Base-by-base conservation (phyloP, 2,888 invertebrate species). In the Arge pagana region DNA sequence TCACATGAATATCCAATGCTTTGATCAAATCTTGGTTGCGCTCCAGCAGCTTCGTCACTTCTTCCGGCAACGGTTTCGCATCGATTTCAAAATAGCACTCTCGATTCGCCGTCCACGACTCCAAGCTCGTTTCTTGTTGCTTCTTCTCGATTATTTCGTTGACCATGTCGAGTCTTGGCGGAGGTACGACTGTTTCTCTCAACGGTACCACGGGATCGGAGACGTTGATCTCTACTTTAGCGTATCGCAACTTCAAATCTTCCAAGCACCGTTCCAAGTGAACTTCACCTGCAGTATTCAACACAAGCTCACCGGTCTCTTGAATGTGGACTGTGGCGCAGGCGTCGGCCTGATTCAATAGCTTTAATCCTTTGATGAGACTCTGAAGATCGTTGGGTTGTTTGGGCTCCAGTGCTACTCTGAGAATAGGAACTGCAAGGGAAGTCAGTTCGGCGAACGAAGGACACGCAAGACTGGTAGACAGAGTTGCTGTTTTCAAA, bases 151-250 rank as follows among this genome's bases (percentile, higher is more conserved):
- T 92, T 39, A 84, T 83, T 81, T 93, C 93, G 71, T 90, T 91
- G 0, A 91, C 88, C 89, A 89, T 91, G 71, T 90, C 93, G 3
- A 88, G 77, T 67, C 85, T 89, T 0, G 90, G 91, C 13, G 87
- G 87, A 11, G 84, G 83, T 1, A 96, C 83, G 48, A 99, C 85
- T 0, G 98, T 99, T 78, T 99, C 99, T 61, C 93, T 83, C 69
- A 98, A 94, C 4, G 97, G 92, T 1, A 99, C 97, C 64, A 99
- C 97, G 0, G 98, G 98, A 67, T 90, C 87, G 0, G 98, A 98
- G 0, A 93, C 93, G 57, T 87, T 87, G n/a, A 97, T 80, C 42
- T 92, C 88, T 54, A 93, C 85, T 73, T 89, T 89, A 0, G 91
- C 93, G 78, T 93, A 96, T 59, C 86, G 84, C 53, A 80, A 81